phyloP scores from a whole-genome alignment of 2,113 vertebrate genomes.

The Tyrannus savana region DNA sequence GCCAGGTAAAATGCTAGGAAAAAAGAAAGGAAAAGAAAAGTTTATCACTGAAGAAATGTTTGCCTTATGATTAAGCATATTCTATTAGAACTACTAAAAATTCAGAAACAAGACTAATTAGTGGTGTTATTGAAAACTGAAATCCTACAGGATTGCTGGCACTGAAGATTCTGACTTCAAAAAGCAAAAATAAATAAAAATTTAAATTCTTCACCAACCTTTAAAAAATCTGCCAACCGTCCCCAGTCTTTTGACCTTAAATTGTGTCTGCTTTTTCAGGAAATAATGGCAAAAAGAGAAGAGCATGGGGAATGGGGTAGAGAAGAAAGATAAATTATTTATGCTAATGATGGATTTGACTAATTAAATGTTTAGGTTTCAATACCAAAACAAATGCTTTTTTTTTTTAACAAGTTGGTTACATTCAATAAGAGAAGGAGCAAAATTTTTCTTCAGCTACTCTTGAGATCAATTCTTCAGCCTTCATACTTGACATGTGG shows the following conservation, averaged over 20 bases:
- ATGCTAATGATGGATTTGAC: neutral
- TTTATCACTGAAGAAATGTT: neutral
- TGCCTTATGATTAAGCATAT: neutral
- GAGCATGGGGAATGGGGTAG: rapidly evolving
- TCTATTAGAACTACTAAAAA: neutral
- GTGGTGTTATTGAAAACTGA: neutral
- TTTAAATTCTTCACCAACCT: neutral
- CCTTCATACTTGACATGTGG: neutral
- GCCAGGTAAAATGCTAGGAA: neutral
- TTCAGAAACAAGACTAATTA: neutral
- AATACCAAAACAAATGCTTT: neutral
- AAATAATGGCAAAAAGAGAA: neutral
- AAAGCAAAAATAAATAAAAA: neutral
- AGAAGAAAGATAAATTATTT: neutral
- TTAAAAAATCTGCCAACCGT: neutral
- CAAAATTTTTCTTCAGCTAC: neutral
- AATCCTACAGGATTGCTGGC: neutral
- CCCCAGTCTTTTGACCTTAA: neutral
- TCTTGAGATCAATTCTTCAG: neutral
- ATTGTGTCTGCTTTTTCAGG: neutral
- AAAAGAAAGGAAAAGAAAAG: neutral
- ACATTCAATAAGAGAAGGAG: neutral
- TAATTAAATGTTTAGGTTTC: neutral
- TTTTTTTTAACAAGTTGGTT: neutral
- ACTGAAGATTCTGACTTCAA: neutral